These are phyloP conservation scores for Catharus minimus DNA, from an alignment of 2,113 vertebrate species.

Conservation along the genomic window DNA sequence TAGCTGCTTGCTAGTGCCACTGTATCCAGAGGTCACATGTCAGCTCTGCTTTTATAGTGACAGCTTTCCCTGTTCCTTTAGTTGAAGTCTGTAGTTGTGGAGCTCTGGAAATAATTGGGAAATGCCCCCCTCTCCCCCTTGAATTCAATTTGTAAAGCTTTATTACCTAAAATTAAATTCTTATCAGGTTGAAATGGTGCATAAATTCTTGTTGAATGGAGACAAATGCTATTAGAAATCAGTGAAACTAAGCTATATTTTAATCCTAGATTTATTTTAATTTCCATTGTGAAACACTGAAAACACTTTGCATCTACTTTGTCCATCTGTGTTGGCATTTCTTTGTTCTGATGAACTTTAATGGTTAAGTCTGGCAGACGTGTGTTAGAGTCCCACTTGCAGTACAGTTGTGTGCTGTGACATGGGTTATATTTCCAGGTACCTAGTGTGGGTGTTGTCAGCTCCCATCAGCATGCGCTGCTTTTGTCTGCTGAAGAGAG, in stretches of 20 bases:
- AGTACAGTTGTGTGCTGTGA: background rate
- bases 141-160: constrained; percentile 61
- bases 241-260: constrained; percentile 40
- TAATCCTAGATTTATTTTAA: constrained; percentile 56
- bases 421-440: background rate
- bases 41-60: constrained; percentile 3
- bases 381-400: background rate
- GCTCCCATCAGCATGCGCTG: background rate
- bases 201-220: constrained; percentile 54
- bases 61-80: background rate
- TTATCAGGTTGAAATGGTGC: constrained; percentile 53
- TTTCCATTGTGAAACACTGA: background rate
- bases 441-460: background rate
- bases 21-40: constrained; percentile 7
- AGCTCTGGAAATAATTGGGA: constrained; percentile 16
- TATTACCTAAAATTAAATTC: constrained; percentile 63
- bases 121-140: background rate
- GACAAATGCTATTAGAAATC: constrained; percentile 43
- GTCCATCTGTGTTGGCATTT: background rate
- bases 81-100: background rate
- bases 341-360: background rate
- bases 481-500: background rate
- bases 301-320: background rate
- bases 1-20: constrained; percentile 8
- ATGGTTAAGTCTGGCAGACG: background rate